phyloP scores from a whole-genome alignment of 2,797 vertebrate genomes.

The Pelobates cultripes region DNA sequence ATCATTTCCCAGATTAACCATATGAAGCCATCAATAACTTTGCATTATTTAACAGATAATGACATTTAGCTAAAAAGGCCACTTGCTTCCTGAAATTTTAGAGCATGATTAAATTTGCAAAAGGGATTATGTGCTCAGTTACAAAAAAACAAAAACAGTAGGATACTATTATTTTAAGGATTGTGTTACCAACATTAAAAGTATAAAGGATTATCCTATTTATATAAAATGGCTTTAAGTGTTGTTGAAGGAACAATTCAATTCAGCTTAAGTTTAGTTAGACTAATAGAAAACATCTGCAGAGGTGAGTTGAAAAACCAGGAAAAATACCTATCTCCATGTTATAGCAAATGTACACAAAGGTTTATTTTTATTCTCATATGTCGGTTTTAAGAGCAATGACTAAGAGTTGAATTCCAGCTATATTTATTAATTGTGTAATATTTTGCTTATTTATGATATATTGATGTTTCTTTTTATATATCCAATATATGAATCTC shows the following conservation, averaged over 20 bases:
- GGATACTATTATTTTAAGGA: conserved; percentile 4
- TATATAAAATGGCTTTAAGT: neutral
- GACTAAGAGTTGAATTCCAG: too few species aligned
- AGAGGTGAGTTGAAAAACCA: too few species aligned
- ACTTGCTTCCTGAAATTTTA: conserved; percentile 44
- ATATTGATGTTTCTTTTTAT: too few species aligned
- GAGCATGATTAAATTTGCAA: conserved; percentile 47
- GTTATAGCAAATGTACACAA: too few species aligned
- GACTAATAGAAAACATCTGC: too few species aligned
- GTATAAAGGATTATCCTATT: neutral
- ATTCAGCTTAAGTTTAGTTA: too few species aligned
- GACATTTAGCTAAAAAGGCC: conserved; percentile 45
- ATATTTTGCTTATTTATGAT: too few species aligned
- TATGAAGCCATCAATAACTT: conserved; percentile 41
- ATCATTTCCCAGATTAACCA: conserved; percentile 37
- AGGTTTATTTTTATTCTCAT: too few species aligned
- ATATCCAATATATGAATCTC: too few species aligned
- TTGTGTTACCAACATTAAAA: neutral
- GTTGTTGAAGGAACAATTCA: neutral
- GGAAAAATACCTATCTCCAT: too few species aligned
- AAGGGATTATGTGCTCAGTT: conserved; percentile 40
- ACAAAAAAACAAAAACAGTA: neutral
- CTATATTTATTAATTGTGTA: too few species aligned
- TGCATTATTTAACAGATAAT: conserved; percentile 50
- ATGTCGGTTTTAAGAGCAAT: too few species aligned